Conservation (phyloP, 2,113 vertebrate genomes). For the Caranx melampygus region DNA sequence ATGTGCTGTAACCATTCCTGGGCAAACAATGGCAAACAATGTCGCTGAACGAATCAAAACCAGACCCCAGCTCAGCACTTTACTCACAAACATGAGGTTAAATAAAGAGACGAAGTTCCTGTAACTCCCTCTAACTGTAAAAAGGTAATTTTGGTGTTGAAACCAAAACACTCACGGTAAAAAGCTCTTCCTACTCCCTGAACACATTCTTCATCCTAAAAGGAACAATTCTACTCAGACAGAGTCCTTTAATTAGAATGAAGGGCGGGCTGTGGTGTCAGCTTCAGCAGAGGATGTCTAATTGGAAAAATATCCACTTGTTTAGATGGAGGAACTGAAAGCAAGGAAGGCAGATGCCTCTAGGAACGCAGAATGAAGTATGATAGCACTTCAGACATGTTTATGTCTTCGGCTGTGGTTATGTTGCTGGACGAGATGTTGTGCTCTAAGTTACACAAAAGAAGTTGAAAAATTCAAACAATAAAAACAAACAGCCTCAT, state of each 20-base stretch:
- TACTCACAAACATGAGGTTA: too few relatives aligned
- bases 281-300: constrained; percentile 26
- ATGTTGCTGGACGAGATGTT: constrained; percentile 6
- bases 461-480: background rate
- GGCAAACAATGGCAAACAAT: too few relatives aligned
- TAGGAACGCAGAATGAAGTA: background rate
- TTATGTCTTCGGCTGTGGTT: constrained; percentile 2
- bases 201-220: constrained; percentile 29
- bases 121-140: too few relatives aligned
- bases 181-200: background rate
- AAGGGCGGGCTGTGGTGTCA: constrained; percentile 19
- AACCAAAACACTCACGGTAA: background rate
- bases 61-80: too few relatives aligned
- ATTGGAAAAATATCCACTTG: constrained; percentile 55
- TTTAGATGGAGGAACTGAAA: constrained; percentile 29
- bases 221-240: constrained; percentile 49
- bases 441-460: background rate
- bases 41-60: too few relatives aligned
- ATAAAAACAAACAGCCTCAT: background rate
- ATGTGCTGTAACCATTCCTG: too few relatives aligned
- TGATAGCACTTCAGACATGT: constrained; percentile 3
- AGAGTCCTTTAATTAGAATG: constrained; percentile 48
- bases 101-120: too few relatives aligned
- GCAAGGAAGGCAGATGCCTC: background rate
- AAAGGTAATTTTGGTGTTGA: too few relatives aligned